phyloP scores from a whole-genome alignment of 2,797 vertebrate species.

The Diplodus puntazzo region DNA sequence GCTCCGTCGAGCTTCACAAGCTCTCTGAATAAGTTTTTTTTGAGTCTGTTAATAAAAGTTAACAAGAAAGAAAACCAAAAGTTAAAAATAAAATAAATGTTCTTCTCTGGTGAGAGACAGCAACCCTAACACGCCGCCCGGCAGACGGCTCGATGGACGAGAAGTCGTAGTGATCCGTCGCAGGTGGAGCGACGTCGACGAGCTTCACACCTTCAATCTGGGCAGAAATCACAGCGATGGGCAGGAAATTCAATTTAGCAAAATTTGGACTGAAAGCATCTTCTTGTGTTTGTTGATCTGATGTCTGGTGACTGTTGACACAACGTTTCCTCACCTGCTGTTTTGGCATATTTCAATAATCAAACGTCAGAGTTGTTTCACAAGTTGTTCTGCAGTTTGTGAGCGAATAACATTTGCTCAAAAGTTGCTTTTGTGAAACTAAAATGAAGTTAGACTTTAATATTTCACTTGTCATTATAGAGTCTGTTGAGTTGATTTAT shows the following conservation, averaged over 20 bases:
- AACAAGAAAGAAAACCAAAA: conserved; percentile 23
- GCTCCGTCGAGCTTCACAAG: neutral
- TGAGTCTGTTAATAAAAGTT: conserved; percentile 31
- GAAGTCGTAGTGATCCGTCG: conserved; percentile 11
- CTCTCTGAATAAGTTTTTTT: conserved; percentile 26
- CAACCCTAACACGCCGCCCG: conserved; percentile 48
- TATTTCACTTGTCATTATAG: too few species aligned
- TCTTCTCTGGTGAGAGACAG: conserved; percentile 64
- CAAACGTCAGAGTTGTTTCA: too few species aligned
- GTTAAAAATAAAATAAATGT: neutral
- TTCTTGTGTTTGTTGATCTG: neutral
- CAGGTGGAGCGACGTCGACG: conserved; percentile 23
- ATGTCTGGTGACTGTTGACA: too few species aligned
- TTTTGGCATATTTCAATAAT: too few species aligned
- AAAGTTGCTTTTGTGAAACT: neutral
- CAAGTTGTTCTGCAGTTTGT: too few species aligned
- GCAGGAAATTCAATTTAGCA: neutral
- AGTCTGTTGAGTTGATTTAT: too few species aligned
- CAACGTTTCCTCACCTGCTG: too few species aligned
- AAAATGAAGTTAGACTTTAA: too few species aligned
- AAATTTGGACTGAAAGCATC: neutral
- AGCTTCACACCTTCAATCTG: conserved; percentile 15
- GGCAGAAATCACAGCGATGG: conserved; percentile 28
- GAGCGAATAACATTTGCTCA: too few species aligned
- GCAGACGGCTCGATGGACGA: conserved; percentile 28